Conservation (phyloP, 2,797 vertebrate genomes). For the Lagorchestes hirsutus region DNA sequence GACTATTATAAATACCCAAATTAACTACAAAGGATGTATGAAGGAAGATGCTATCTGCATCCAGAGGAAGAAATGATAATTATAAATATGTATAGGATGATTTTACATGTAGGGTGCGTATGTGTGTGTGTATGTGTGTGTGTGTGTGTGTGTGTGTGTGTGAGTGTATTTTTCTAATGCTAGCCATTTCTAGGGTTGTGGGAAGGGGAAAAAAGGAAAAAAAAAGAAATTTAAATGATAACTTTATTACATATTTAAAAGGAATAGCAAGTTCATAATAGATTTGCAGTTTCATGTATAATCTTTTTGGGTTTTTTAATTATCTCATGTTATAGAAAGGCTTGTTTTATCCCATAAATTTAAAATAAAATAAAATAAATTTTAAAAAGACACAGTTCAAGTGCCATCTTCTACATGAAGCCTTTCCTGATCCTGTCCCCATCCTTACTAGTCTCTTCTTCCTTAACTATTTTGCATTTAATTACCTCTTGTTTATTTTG, state of each 20-base stretch:
- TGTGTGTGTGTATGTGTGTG: too few species aligned
- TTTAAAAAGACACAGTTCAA: neutral
- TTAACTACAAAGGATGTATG: neutral
- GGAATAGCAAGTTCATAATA: neutral
- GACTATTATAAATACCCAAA: neutral
- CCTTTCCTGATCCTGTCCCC: neutral
- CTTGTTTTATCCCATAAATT: neutral
- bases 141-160: too few species aligned
- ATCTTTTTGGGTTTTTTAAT: neutral
- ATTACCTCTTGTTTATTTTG: neutral
- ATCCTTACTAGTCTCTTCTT: neutral
- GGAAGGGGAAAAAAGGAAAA: neutral
- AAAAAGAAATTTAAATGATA: neutral
- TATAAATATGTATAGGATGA: neutral
- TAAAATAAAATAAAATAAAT: neutral
- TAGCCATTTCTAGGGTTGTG: neutral
- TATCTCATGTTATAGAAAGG: neutral
- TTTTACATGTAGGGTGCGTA: neutral
- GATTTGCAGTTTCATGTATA: neutral
- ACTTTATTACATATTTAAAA: neutral
- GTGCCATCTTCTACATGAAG: neutral
- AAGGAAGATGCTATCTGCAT: neutral
- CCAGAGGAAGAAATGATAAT: neutral
- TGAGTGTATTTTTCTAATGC: neutral
- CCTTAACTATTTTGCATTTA: neutral